Conservation (phyloP, 2,113 vertebrate genomes). For the Prunella fulvescens region DNA sequence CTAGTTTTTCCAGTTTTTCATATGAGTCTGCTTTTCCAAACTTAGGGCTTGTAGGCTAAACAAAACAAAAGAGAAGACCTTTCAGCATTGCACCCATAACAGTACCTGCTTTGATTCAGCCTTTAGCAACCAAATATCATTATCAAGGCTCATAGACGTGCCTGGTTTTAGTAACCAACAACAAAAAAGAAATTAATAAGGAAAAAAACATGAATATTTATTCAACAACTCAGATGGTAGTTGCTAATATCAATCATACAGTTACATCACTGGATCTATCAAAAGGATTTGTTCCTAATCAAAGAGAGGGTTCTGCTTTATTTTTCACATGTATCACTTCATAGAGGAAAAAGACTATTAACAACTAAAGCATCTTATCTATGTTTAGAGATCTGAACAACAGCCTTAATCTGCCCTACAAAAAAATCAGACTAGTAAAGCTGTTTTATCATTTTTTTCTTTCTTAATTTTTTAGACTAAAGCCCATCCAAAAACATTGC, state of each 20-base stretch:
- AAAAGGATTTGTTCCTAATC: neutral
- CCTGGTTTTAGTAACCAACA: neutral
- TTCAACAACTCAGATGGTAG: neutral
- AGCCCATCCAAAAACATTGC: neutral
- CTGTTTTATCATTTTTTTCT: neutral
- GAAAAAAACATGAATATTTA: neutral
- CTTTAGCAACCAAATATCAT: neutral
- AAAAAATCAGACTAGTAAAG: neutral
- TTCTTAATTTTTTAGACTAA: neutral
- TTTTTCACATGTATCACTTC: neutral
- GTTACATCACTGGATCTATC: neutral
- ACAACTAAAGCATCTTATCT: neutral
- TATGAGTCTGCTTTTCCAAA: constrained; percentile 98
- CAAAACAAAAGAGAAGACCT: neutral
- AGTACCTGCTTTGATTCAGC: neutral
- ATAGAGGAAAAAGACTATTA: neutral
- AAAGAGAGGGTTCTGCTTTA: neutral
- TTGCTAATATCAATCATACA: neutral
- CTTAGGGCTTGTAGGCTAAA: constrained; percentile 94
- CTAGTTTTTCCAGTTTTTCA: constrained; percentile 96
- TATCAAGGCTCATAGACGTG: neutral
- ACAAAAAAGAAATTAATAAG: neutral
- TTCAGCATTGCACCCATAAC: neutral
- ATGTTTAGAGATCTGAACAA: neutral
- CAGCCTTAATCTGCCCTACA: neutral